These are phyloP conservation scores for Andrena praecox DNA, from an alignment of 2,888 invertebrate species.

Conservation along the genomic window DNA sequence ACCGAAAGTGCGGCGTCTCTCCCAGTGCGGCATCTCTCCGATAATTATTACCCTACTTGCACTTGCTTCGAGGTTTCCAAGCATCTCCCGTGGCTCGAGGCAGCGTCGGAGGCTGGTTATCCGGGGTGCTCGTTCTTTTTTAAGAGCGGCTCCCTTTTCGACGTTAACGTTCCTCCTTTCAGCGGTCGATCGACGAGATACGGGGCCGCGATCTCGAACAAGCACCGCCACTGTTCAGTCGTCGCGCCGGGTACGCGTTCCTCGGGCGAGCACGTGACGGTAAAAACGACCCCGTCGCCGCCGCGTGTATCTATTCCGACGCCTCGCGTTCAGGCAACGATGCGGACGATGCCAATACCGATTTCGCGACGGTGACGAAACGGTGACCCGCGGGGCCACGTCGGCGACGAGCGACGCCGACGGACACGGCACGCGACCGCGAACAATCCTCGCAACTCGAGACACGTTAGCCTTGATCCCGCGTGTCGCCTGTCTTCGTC, in stretches of 20 bases:
- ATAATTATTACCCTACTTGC: too few species aligned
- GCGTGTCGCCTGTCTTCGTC: slow-evolving; percentile 31
- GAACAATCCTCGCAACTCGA: slow-evolving; percentile 76
- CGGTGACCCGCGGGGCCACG: background rate
- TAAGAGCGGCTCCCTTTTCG: too few species aligned
- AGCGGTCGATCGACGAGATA: slow-evolving; percentile 37
- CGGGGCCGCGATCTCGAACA: slow-evolving; percentile 31
- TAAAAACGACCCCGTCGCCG: slow-evolving; percentile 21
- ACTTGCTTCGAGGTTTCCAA: too few species aligned
- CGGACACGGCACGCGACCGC: slow-evolving; percentile 73
- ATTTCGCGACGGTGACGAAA: slow-evolving; percentile 22
- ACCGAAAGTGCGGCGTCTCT: too few species aligned
- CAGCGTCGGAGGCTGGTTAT: too few species aligned
- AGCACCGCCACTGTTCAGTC: slow-evolving; percentile 44
- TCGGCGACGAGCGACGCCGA: slow-evolving; percentile 26
- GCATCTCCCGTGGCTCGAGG: too few species aligned
- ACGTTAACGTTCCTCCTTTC: too few species aligned
- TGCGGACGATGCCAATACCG: slow-evolving; percentile 33
- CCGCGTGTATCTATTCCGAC: slow-evolving; percentile 19
- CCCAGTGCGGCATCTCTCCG: too few species aligned
- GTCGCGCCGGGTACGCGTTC: background rate
- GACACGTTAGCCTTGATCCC: slow-evolving; percentile 73
- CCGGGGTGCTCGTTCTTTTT: too few species aligned
- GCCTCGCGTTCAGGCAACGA: slow-evolving; percentile 5
- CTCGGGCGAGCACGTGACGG: slow-evolving; percentile 14